These are phyloP conservation scores for Cairina moschata DNA, from an alignment of 2,113 vertebrate genomes.

Conservation along the genomic window DNA sequence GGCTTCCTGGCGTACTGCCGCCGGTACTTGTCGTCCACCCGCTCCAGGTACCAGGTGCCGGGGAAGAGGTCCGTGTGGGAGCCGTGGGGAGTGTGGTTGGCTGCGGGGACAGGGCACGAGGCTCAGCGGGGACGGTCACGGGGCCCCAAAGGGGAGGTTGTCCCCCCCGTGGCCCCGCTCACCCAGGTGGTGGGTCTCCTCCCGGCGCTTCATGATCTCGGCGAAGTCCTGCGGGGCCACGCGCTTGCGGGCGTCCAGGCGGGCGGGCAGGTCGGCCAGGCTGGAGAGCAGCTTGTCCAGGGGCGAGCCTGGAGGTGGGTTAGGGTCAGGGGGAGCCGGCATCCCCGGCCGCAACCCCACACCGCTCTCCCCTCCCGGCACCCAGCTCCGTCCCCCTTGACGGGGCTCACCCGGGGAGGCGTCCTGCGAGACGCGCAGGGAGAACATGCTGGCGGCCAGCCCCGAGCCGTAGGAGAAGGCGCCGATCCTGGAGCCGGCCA, in stretches of 20 bases:
- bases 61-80: conserved; percentile 76
- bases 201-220: conserved; percentile 75
- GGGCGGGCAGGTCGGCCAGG: conserved; percentile 70
- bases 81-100: conserved; percentile 73
- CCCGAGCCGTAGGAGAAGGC: conserved; percentile 82
- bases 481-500: conserved; percentile 76
- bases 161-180: background rate
- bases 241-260: conserved; percentile 70
- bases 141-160: fast-evolving
- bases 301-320: conserved; percentile 50
- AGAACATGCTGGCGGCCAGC: conserved; percentile 80
- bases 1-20: conserved; percentile 70
- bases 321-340: too few relatives aligned
- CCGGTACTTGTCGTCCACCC: conserved; percentile 76
- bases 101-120: conserved; percentile 37
- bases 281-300: conserved; percentile 78
- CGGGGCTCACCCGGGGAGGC: conserved; percentile 62
- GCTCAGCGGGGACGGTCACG: background rate
- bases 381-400: background rate
- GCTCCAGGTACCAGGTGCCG: conserved; percentile 79
- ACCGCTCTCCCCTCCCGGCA: fast-evolving
- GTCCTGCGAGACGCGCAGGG: conserved; percentile 68
- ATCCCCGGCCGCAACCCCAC: fast-evolving
- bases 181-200: conserved; percentile 78
- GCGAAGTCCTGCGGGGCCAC: conserved; percentile 74